A percentile compares a stretch with the other conserved stretches of the same genome.
These are phyloP conservation scores for Iphiclides podalirius DNA, from an alignment of 2,888 invertebrate species.

Conservation along the genomic window DNA sequence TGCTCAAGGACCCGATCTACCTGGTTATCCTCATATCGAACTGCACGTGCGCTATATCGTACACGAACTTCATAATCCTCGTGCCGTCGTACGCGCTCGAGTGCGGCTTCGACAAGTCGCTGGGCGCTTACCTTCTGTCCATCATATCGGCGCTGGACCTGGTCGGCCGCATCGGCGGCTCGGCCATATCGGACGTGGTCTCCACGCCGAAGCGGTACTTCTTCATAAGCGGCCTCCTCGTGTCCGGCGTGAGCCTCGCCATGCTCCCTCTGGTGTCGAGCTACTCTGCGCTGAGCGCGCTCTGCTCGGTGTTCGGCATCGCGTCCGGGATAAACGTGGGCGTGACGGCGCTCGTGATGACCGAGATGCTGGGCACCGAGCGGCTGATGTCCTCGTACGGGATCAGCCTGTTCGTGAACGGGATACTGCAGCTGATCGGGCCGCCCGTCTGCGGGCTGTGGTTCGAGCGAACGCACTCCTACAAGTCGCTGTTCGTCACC, in stretches of 20 bases:
- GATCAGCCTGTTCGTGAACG: conserved; percentile 91
- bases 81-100: conserved; percentile 88
- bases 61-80: conserved; percentile 91
- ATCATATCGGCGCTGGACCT: conserved; percentile 90
- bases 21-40: conserved; percentile 91
- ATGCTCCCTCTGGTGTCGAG: conserved; percentile 84
- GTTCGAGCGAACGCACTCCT: conserved; percentile 82
- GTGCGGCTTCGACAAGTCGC: conserved; percentile 84
- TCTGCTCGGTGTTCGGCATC: conserved; percentile 88
- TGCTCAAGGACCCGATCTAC: conserved; percentile 89
- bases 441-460: conserved; percentile 91
- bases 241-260: conserved; percentile 88
- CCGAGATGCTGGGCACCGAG: conserved; percentile 91
- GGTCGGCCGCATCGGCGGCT: conserved; percentile 91
- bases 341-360: conserved; percentile 92
- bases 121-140: conserved; percentile 87
- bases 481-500: conserved; percentile 86
- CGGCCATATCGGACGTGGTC: conserved; percentile 89
- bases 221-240: conserved; percentile 87
- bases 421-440: conserved; percentile 88
- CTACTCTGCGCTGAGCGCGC: conserved; percentile 83
- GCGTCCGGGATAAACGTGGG: conserved; percentile 93
- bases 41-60: conserved; percentile 91
- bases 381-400: conserved; percentile 92
- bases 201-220: conserved; percentile 90